A percentile compares a stretch with the other conserved stretches of the same genome.
Conservation (phyloP, 2,888 invertebrate genomes). For the Elmis aenea region DNA sequence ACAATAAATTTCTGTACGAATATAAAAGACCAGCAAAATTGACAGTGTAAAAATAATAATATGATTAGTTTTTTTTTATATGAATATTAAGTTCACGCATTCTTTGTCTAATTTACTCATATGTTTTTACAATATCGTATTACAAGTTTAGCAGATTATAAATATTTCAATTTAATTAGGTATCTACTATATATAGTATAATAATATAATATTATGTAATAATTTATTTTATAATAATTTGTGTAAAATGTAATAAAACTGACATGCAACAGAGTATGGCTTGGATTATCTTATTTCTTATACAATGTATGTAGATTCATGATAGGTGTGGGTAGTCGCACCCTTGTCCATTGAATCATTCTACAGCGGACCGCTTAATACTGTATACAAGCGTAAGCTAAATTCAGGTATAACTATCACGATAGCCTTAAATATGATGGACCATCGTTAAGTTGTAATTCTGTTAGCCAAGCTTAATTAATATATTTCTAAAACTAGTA, state of each 20-base stretch:
- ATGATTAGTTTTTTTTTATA: slow-evolving; percentile 20
- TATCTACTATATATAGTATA: slow-evolving; percentile 37
- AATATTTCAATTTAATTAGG: slow-evolving; percentile 43
- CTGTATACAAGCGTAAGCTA: slow-evolving; percentile 5
- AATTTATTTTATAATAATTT: slow-evolving; percentile 40
- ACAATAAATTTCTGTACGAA: slow-evolving; percentile 20
- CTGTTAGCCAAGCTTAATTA: no score
- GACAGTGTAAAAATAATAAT: slow-evolving; percentile 41
- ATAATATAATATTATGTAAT: slow-evolving; percentile 38
- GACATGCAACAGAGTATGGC: slow-evolving; percentile 48
- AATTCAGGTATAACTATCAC: slow-evolving; percentile 13
- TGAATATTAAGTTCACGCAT: slow-evolving; percentile 38
- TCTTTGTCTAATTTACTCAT: slow-evolving; percentile 45
- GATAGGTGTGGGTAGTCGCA: slow-evolving; percentile 38
- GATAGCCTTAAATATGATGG: no score
- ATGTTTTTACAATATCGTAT: slow-evolving; percentile 47
- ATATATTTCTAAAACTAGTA: no score
- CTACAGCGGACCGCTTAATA: slow-evolving; percentile 33
- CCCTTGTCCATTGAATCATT: slow-evolving; percentile 29
- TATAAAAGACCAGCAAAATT: slow-evolving; percentile 43
- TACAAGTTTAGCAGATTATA: slow-evolving; percentile 46
- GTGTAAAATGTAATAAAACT: slow-evolving; percentile 48
- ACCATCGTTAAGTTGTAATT: no score
- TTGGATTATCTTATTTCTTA: slow-evolving; percentile 37
- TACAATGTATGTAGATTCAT: slow-evolving; percentile 30